Base-by-base conservation (phyloP, 2,888 invertebrate species). In the Pelosia muscerda region DNA sequence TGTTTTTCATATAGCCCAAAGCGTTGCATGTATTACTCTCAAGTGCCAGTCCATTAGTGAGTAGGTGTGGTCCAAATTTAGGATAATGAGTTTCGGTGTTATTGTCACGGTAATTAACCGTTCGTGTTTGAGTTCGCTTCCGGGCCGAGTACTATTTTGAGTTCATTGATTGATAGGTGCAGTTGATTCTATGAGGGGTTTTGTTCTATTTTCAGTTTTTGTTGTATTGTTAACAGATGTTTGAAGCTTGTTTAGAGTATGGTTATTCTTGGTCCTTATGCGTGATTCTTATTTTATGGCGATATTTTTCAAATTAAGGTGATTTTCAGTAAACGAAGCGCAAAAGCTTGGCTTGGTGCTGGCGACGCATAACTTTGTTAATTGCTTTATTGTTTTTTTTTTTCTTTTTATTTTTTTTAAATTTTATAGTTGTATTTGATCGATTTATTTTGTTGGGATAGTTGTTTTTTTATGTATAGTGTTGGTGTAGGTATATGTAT, bases 31-130 rank as follows among this genome's bases (percentile, higher is more conserved):
- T 67, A 73, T 76, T n/a, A n/a, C n/a, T n/a, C 69, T 80, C 71
- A 68, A 81, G 80, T 78, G 69, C 61, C 66, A 76, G 67, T 81
- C 83, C 85, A 85, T 85, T 84, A 86, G 81, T 75, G 64, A 72
- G 67, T 79, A 85, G 87, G 86, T 85, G 87, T 85, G 85, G 81
- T 88, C 84, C 86, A 88, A 84, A 89, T 87, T 88, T 89, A 88
- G 86, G 75, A 88, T 89, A 88, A 88, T 85, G 86, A 86, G 85
- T 79, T 76, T 76, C 78, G 79, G 83, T 84, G 86, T 87, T 81
- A 80, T 81, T 90, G 92, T 91, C 91, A 86, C 83, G 88, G 90
- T 83, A 89, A 91, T 92, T 91, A 91, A 85, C 84, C 68, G 77
- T 81, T 79, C 72, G 57, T 67, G 74, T 79, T 77, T 73, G 84